Conservation (phyloP, 2,797 vertebrate species). For the Hippopotamyrus pictus region DNA sequence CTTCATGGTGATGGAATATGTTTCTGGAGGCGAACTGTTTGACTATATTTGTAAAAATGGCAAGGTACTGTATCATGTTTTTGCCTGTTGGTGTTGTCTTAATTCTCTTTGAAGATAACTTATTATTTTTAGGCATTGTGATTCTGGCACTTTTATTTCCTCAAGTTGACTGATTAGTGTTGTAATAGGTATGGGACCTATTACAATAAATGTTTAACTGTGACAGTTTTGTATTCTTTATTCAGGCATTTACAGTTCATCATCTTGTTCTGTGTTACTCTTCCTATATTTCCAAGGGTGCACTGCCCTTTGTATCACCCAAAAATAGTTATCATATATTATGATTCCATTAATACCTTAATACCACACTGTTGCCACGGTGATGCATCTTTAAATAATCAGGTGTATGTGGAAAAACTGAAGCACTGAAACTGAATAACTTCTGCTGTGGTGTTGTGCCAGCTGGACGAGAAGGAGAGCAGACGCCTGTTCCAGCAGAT, state of each 20-base stretch:
- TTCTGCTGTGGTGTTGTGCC: slow-evolving; percentile 32
- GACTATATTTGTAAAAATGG: slow-evolving; percentile 99
- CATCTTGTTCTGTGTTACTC: background rate
- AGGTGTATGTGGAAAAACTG: background rate
- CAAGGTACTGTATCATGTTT: slow-evolving; percentile 70
- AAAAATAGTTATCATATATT: background rate
- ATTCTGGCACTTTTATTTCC: background rate
- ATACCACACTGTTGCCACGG: background rate
- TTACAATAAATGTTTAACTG: background rate
- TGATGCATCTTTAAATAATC: background rate
- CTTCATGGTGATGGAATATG: slow-evolving; percentile 99
- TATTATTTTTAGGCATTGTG: background rate
- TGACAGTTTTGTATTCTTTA: background rate
- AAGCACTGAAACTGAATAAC: background rate
- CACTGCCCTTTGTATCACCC: background rate
- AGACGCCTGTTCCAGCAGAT: slow-evolving; percentile 96
- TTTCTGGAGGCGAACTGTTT: slow-evolving; percentile 96
- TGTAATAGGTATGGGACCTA: background rate
- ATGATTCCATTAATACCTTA: background rate
- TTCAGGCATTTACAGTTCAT: background rate
- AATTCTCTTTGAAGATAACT: background rate
- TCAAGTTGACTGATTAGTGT: background rate
- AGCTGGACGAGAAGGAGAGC: slow-evolving; percentile 97
- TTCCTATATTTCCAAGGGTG: background rate
- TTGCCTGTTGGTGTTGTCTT: background rate